Evolutionary conservation across 2,113 vertebrate species (phyloP).

Genomic region (Carollia perspicillata): DNA sequence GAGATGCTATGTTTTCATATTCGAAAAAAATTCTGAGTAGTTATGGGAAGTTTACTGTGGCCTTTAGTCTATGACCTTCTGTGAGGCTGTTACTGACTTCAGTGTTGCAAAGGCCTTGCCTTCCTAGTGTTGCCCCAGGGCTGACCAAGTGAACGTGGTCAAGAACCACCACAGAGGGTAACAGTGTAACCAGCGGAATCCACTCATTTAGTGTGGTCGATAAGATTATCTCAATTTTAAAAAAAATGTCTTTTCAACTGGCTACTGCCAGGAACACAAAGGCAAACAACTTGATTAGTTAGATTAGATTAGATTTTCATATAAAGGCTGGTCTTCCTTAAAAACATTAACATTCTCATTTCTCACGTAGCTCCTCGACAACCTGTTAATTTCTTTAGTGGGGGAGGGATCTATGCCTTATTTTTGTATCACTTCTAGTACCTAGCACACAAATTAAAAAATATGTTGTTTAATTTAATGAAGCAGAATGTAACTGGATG

Average conservation of each 20-base stretch:
- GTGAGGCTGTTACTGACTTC: accelerated
- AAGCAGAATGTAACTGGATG: neutral
- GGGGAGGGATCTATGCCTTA: neutral
- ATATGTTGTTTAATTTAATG: neutral
- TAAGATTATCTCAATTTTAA: neutral
- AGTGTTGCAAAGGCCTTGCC: neutral
- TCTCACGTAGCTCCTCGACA: neutral
- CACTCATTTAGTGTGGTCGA: neutral
- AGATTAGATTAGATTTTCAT: neutral
- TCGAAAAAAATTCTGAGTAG: no score
- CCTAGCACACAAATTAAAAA: neutral
- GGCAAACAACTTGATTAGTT: neutral
- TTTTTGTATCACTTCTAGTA: neutral
- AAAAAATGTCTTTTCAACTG: neutral
- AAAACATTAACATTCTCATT: neutral
- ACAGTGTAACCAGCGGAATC: no score
- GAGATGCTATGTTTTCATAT: neutral
- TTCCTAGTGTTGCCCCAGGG: neutral
- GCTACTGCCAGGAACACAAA: neutral
- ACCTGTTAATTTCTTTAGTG: neutral
- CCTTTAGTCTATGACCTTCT: neutral
- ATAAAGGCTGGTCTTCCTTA: neutral
- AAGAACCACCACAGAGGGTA: no score
- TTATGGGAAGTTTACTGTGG: neutral
- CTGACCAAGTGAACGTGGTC: neutral